Percentiles rank a stretch among this genome's conserved stretches.
These are phyloP conservation scores for Tethea ocularis DNA, from an alignment of 2,888 invertebrate species.

Conservation along the genomic window DNA sequence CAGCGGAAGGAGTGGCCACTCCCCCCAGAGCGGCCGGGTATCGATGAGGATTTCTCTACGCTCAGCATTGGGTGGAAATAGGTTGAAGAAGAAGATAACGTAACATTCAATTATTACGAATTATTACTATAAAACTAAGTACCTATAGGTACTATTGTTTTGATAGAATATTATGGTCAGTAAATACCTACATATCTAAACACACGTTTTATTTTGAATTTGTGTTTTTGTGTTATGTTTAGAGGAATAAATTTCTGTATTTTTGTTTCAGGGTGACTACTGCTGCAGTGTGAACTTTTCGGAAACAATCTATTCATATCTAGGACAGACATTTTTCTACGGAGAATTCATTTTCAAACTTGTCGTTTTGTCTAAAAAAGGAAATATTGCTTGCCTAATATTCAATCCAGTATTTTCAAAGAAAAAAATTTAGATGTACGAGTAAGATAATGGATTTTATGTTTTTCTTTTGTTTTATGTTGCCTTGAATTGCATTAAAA, in stretches of 20 bases:
- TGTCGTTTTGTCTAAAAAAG: constrained; percentile 17
- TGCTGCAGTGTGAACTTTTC: constrained; percentile 13
- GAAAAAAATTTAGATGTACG: background rate
- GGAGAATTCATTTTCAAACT: constrained; percentile 23
- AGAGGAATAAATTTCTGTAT: background rate
- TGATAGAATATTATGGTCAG: too few species aligned
- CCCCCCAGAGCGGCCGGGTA: too few species aligned
- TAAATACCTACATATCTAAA: too few species aligned
- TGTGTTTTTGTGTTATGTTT: background rate
- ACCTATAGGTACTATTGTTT: too few species aligned
- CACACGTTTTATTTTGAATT: too few species aligned
- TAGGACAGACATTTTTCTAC: constrained; percentile 24
- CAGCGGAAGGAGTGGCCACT: too few species aligned
- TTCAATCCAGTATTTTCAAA: constrained; percentile 18
- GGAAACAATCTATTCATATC: constrained; percentile 15
- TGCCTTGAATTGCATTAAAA: background rate
- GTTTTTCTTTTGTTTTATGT: background rate
- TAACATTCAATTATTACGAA: too few species aligned
- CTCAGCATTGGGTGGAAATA: too few species aligned
- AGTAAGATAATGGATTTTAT: background rate
- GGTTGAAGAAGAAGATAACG: too few species aligned
- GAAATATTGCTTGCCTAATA: constrained; percentile 29
- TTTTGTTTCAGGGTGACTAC: constrained; percentile 23
- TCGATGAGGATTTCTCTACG: too few species aligned
- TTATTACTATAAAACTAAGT: too few species aligned